Evolutionary conservation across 2,888 invertebrate species (phyloP), one percentile per base, ranked within the genome.

Genomic region (Cheilosia pagana): DNA sequence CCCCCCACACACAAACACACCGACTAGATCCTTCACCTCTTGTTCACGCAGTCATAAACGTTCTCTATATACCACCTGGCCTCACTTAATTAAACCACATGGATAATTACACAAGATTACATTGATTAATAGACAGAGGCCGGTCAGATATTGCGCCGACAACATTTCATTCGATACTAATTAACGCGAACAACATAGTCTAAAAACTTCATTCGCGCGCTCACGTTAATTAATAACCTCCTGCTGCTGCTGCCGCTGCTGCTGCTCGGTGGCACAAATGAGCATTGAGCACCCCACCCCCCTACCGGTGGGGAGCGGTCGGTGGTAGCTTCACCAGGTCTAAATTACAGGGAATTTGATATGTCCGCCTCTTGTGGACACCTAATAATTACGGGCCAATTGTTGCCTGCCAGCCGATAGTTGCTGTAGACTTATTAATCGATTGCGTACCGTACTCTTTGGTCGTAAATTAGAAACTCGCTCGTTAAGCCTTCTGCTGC

Each of bases 51-150:
- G 39, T 21, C 55, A 79, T 63, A 70, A 75, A 63, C 57, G 63
- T 70, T 71, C 60, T 28, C 63, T 16, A 21, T 21, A 48, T 14
- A 59, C 72, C 83, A 85, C 81, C 85, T 85, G 85, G 85, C 70
- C 81, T 70, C 70, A 85, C 75, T 85, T 85, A 85, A 85, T 85
- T 85, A 85, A 85, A 85, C 85, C 85, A 71, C 85, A 81, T 43
- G 85, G 85, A 76, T 85, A 85, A 85, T 85, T 85, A 81, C 85
- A 79, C 81, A 71, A 85, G 85, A 81, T 85, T 85, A 85, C 85
- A 85, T 75, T 85, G 85, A 85, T 85, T 85, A 85, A 85, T 85
- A 85, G 85, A 85, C 85, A 72, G 85, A 85, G 85, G 81, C 81
- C 85, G 81, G 75, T 85, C 85, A 75, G 85, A 79, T 85, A 85